phyloP scores from a whole-genome alignment of 2,113 vertebrate genomes.

The Panthera uncia region DNA sequence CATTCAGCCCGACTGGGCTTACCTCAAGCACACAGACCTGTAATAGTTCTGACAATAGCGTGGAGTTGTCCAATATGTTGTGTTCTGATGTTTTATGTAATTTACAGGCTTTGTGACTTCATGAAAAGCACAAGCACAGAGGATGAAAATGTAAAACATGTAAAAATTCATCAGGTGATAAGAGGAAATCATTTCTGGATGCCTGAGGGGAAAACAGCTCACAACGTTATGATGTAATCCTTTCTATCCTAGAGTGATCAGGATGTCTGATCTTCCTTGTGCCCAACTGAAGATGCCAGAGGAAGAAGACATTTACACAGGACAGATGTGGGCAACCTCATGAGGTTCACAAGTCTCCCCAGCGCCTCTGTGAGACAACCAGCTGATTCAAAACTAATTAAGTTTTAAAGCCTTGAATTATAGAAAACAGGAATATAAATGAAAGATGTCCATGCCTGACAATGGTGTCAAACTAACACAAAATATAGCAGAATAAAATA shows the following conservation, averaged over 20 bases:
- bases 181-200: constrained; percentile 40
- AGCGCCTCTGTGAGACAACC: not conserved
- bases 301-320: not conserved
- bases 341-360: not conserved
- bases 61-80: not conserved
- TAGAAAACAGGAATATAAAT: constrained; percentile 26
- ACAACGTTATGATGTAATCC: constrained; percentile 27
- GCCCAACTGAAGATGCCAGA: not conserved
- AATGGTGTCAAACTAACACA: constrained; percentile 6
- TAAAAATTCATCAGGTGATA: constrained; percentile 8
- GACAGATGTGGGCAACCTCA: not conserved
- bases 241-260: not conserved
- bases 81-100: not conserved
- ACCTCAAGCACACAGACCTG: not conserved
- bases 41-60: rapidly evolving
- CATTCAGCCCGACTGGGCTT: not conserved
- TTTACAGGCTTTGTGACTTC: not conserved
- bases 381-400: constrained; percentile 6
- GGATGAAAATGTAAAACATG: not conserved
- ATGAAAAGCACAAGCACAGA: not conserved
- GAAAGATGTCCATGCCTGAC: not conserved
- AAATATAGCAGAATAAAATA: constrained; percentile 12
- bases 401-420: not conserved
- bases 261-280: not conserved
- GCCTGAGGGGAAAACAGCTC: not conserved